Conservation (phyloP, 1,140 invertebrate genomes). For the Macrobrachium rosenbergii region DNA sequence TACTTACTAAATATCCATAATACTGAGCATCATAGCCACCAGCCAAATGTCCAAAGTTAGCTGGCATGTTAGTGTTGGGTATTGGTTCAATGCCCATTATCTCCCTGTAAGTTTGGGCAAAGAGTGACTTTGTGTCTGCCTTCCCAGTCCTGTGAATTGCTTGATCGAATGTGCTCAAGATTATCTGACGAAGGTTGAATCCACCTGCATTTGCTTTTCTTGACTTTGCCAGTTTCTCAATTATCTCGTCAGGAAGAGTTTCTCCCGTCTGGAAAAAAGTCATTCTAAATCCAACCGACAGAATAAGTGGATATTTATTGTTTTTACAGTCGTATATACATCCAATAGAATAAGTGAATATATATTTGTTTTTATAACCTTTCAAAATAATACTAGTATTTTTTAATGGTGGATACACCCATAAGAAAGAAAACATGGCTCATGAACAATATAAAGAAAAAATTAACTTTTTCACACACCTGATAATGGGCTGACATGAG, state of each 20-base stretch:
- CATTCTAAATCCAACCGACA: background rate
- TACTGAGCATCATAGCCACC: slow-evolving; percentile 76
- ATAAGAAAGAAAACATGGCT: slow-evolving; percentile 19
- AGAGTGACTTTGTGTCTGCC: slow-evolving; percentile 71
- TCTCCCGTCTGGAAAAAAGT: slow-evolving; percentile 67
- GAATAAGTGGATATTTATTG: too few species aligned
- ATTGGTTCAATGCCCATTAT: slow-evolving; percentile 72
- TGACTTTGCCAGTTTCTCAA: slow-evolving; percentile 72
- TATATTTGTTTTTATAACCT: too few species aligned
- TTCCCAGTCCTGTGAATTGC: slow-evolving; percentile 70
- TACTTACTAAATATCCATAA: slow-evolving; percentile 75
- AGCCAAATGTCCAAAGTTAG: slow-evolving; percentile 74
- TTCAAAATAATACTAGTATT: too few species aligned
- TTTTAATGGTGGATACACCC: too few species aligned
- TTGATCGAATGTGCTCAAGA: slow-evolving; percentile 74
- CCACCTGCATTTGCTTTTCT: slow-evolving; percentile 73
- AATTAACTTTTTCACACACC: slow-evolving; percentile 56
- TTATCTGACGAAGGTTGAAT: slow-evolving; percentile 73
- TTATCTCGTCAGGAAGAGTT: slow-evolving; percentile 72
- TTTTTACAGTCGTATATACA: too few species aligned
- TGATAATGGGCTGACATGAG: slow-evolving; percentile 74
- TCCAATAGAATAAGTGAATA: too few species aligned
- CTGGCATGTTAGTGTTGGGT: slow-evolving; percentile 73
- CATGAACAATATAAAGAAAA: background rate
- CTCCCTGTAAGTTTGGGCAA: slow-evolving; percentile 70